Conservation (phyloP, 1,140 invertebrate genomes). For the Drosophila dunni region DNA sequence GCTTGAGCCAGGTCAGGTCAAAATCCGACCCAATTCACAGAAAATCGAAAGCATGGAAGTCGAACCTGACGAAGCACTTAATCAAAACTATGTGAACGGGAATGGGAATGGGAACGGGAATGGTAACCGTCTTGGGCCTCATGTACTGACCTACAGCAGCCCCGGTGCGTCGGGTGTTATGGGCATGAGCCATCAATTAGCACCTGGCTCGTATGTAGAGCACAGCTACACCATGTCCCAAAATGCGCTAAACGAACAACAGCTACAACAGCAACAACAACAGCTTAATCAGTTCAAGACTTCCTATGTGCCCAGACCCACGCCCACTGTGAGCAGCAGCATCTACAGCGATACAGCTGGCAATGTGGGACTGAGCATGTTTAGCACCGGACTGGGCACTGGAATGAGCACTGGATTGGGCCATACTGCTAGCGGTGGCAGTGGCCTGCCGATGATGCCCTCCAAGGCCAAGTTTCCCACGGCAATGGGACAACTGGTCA, state of each 20-base stretch:
- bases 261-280: slow-evolving; percentile 38
- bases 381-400: slow-evolving; percentile 26
- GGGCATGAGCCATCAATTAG: slow-evolving; percentile 74
- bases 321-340: slow-evolving; percentile 60
- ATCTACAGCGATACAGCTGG: slow-evolving; percentile 65
- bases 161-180: slow-evolving; percentile 21
- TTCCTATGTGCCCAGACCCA: slow-evolving; percentile 44
- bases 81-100: slow-evolving; percentile 48
- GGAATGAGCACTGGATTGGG: neutral
- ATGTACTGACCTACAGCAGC: slow-evolving; percentile 79
- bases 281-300: slow-evolving; percentile 39
- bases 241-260: slow-evolving; percentile 40
- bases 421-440: slow-evolving; percentile 5
- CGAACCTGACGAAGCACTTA: slow-evolving; percentile 65
- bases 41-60: slow-evolving; percentile 83
- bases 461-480: slow-evolving; percentile 40
- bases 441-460: slow-evolving; percentile 12
- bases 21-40: slow-evolving; percentile 76
- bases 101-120: slow-evolving; percentile 41
- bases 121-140: slow-evolving; percentile 45
- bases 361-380: slow-evolving; percentile 68
- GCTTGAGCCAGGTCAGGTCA: slow-evolving; percentile 65
- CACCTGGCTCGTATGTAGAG: slow-evolving; percentile 70
- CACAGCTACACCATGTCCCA: slow-evolving; percentile 45
- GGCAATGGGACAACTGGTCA: slow-evolving; percentile 59